Base-by-base conservation (phyloP, 1,140 invertebrate genomes). In the Zaprionus gabonicus region DNA sequence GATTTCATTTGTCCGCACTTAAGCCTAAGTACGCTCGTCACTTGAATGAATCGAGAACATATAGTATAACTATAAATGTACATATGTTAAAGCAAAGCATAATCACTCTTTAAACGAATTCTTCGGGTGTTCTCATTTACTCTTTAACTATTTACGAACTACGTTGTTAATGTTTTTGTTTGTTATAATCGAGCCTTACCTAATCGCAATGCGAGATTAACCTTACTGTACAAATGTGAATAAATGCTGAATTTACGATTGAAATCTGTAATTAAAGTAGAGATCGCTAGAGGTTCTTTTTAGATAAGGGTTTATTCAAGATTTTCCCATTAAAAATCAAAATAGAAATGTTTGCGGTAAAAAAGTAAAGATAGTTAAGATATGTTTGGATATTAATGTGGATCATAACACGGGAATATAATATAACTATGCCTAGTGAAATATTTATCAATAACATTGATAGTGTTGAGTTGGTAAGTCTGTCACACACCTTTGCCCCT, bases 171-270 rank as follows among this genome's bases (percentile, higher is more conserved):
- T 49, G 23, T 51, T 51, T 23, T 23, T 51, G 12, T 12, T 51
- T 51, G 20, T 51, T 51, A 25, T 51, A 23, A 25, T 2, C n/a
- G n/a, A 20, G 7, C n/a, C n/a, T 51, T 7, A 5, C 17, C 46
- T 49, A 49, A 25, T 20, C 46, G 20, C 46, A 25, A 51, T 23
- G 46, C 12, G 46, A 25, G n/a, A 1, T 25, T 23, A 51, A 51
- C 12, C n/a, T 51, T 13, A 51, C 46, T 51, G 46, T 51, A 25
- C 46, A 51, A 25, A 51, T 23, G 46, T 51, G 46, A 51, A 51
- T 23, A 23, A 20, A 51, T 12, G 20, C 46, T 51, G 23, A 25
- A 51, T 20, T 25, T 23, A 51, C 23, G 12, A 25, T 23, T 1
- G 46, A 23, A 49, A 49, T 49, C 9, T 44, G 41, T 7, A 15